A percentile compares a stretch with the other conserved stretches of the same genome.
Conservation (phyloP, 2,888 invertebrate genomes). For the Drosophila infuscata region DNA sequence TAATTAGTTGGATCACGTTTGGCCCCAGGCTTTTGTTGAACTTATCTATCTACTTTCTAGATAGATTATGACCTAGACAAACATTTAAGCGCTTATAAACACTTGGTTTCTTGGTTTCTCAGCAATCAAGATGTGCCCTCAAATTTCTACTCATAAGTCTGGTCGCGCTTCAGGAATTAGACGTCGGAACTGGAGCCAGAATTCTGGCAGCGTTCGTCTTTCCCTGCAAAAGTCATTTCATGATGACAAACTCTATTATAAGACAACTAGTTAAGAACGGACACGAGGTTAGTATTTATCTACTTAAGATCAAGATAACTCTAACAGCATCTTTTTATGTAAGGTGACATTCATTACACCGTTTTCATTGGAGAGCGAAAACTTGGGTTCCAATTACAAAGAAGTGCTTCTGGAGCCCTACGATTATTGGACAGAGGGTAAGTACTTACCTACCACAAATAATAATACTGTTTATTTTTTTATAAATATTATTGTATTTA, state of each 20-base stretch:
- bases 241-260: slow-evolving; percentile 84
- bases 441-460: not conserved
- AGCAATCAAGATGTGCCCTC: slow-evolving; percentile 18
- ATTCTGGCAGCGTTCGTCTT: slow-evolving; percentile 85
- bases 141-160: slow-evolving; percentile 27
- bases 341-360: slow-evolving; percentile 65
- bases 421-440: slow-evolving; percentile 68
- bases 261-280: slow-evolving; percentile 84
- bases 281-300: slow-evolving; percentile 77
- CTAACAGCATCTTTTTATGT: not conserved
- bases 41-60: not conserved
- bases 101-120: not conserved
- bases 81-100: not conserved
- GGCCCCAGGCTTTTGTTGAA: not conserved
- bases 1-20: not conserved
- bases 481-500: not conserved
- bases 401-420: slow-evolving; percentile 71
- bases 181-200: slow-evolving; percentile 58
- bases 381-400: slow-evolving; percentile 66
- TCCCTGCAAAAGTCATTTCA: slow-evolving; percentile 84
- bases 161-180: slow-evolving; percentile 38
- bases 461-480: no score
- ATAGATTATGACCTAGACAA: not conserved
- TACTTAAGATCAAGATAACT: no score
- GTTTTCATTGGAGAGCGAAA: slow-evolving; percentile 61